These are phyloP conservation scores for Bombus pascuorum DNA, from an alignment of 1,140 invertebrate species.

Conservation along the genomic window DNA sequence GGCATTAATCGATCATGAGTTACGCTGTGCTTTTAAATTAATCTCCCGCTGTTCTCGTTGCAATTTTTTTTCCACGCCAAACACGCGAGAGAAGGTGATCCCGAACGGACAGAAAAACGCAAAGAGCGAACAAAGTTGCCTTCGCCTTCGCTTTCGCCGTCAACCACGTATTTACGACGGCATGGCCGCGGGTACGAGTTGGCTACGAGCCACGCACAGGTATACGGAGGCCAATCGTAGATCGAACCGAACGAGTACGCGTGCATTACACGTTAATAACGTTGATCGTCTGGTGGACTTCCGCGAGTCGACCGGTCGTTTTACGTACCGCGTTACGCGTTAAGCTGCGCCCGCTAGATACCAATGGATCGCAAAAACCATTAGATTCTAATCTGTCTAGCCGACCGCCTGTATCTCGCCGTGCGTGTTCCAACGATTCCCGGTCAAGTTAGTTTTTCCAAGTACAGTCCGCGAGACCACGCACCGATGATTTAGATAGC, in stretches of 20 bases:
- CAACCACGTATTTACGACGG: constrained; percentile 62
- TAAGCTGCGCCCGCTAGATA: background rate
- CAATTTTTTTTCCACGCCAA: no score
- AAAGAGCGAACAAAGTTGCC: background rate
- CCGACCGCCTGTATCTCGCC: background rate
- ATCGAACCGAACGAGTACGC: constrained; percentile 23
- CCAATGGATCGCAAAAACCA: constrained; percentile 8
- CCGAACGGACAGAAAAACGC: background rate
- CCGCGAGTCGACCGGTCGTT: constrained; percentile 18
- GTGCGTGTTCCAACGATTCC: background rate
- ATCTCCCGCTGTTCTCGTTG: background rate
- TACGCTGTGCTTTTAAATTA: background rate
- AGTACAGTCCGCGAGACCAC: background rate
- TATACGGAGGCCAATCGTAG: constrained; percentile 31
- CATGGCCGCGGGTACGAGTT: constrained; percentile 45
- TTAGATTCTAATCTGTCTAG: constrained; percentile 12
- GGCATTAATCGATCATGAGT: background rate
- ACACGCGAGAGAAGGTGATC: no score
- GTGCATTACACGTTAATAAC: constrained; percentile 29
- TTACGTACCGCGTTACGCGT: constrained; percentile 24
- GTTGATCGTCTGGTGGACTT: constrained; percentile 8
- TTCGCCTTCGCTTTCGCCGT: constrained; percentile 15
- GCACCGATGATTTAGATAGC: background rate
- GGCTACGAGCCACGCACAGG: constrained; percentile 46
- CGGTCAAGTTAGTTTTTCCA: background rate